A percentile compares a stretch with the other conserved stretches of the same genome.
These are phyloP conservation scores for Epiperipatus broadwayi DNA, from an alignment of 2,888 invertebrate genomes.

Conservation along the genomic window DNA sequence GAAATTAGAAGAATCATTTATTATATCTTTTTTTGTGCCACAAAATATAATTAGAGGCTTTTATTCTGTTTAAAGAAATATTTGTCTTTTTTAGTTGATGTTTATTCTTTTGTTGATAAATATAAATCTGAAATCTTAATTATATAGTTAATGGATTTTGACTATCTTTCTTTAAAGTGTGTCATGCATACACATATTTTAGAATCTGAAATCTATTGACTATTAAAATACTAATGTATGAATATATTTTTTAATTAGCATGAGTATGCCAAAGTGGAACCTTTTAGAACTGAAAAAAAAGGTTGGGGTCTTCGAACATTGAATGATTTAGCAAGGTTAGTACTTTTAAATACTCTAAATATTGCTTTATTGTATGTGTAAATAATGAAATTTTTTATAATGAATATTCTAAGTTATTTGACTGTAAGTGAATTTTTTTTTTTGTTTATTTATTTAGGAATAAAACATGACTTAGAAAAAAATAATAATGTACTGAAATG, in stretches of 20 bases:
- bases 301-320: conserved; percentile 75
- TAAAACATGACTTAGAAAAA: no score
- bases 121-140: no score
- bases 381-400: no score
- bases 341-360: conserved; percentile 17
- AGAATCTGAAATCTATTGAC: not conserved
- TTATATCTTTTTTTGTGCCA: no score
- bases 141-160: not conserved
- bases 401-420: no score
- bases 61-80: no score
- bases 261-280: conserved; percentile 61
- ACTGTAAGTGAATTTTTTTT: not conserved
- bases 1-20: no score
- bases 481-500: no score
- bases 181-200: conserved; percentile 10
- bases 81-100: no score
- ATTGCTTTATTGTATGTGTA: no score
- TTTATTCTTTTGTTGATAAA: no score
- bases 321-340: conserved; percentile 50
- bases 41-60: no score
- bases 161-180: conserved; percentile 10
- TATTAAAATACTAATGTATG: not conserved
- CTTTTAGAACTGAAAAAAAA: conserved; percentile 62
- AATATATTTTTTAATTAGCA: conserved; percentile 27
- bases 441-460: not conserved